phyloP scores from a whole-genome alignment of 2,113 vertebrate species.

The Nettapus auritus region DNA sequence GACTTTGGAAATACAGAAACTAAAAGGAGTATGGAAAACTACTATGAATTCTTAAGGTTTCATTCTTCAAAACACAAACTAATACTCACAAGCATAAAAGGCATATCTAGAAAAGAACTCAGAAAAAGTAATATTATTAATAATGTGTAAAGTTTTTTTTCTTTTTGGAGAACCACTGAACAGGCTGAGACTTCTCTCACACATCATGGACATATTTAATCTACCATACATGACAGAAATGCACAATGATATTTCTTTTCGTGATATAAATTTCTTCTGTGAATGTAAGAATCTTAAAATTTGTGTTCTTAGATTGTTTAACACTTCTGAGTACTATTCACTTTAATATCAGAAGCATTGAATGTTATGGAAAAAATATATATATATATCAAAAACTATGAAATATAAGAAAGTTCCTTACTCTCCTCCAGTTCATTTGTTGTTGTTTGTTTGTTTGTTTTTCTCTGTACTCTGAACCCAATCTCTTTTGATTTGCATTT shows the following conservation, averaged over 20 bases:
- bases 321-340: not conserved
- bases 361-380: not conserved
- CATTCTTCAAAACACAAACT: not conserved
- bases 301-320: not conserved
- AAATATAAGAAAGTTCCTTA: not conserved
- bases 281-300: not conserved
- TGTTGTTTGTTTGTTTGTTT: too few species aligned
- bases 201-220: not conserved
- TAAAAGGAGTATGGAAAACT: not conserved
- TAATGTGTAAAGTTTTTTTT: not conserved
- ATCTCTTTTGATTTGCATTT: not conserved
- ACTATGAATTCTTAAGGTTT: not conserved
- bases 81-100: not conserved
- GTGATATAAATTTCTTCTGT: not conserved
- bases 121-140: not conserved
- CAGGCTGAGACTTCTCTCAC: not conserved
- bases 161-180: not conserved
- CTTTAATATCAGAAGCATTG: not conserved
- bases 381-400: not conserved
- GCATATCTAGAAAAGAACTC: fast-evolving
- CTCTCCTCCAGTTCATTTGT: not conserved
- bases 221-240: not conserved
- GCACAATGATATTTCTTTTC: not conserved
- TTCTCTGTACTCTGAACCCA: not conserved
- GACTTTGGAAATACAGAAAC: not conserved